Percentiles rank a stretch among this genome's conserved stretches.
These are phyloP conservation scores for Amphimallon solstitiale DNA, from an alignment of 2,888 invertebrate genomes.

Conservation along the genomic window DNA sequence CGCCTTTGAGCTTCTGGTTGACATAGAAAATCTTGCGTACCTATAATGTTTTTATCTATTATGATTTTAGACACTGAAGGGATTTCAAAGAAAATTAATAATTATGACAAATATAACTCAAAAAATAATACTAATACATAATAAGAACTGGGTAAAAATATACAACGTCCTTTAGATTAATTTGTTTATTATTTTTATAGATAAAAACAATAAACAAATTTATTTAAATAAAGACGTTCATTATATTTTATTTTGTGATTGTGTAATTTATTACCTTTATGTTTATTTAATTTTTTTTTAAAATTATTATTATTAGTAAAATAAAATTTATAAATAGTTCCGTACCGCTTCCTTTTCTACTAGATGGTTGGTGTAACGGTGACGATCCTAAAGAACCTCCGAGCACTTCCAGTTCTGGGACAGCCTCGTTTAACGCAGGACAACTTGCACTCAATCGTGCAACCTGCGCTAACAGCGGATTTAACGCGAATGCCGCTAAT, in stretches of 20 bases:
- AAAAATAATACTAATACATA: too few species aligned
- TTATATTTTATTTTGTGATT: too few species aligned
- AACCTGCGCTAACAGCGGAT: constrained; percentile 60
- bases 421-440: constrained; percentile 73
- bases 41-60: constrained; percentile 44
- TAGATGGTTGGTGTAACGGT: constrained; percentile 65
- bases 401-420: constrained; percentile 60
- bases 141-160: too few species aligned
- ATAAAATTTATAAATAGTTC: not conserved
- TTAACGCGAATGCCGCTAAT: constrained; percentile 58
- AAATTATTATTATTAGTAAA: too few species aligned
- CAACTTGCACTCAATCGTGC: constrained; percentile 78
- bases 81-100: not conserved
- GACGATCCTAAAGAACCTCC: constrained; percentile 64
- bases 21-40: constrained; percentile 62
- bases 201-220: too few species aligned
- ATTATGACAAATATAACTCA: too few species aligned
- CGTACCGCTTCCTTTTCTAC: constrained; percentile 72
- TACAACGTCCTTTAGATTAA: too few species aligned
- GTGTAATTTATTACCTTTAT: too few species aligned
- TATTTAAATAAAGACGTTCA: too few species aligned
- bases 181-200: too few species aligned
- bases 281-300: too few species aligned
- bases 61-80: not conserved
- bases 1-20: constrained; percentile 68